A percentile compares a stretch with the other conserved stretches of the same genome.
These are phyloP conservation scores for Leptestheria dahalacensis DNA, from an alignment of 1,140 invertebrate species.

Conservation along the genomic window DNA sequence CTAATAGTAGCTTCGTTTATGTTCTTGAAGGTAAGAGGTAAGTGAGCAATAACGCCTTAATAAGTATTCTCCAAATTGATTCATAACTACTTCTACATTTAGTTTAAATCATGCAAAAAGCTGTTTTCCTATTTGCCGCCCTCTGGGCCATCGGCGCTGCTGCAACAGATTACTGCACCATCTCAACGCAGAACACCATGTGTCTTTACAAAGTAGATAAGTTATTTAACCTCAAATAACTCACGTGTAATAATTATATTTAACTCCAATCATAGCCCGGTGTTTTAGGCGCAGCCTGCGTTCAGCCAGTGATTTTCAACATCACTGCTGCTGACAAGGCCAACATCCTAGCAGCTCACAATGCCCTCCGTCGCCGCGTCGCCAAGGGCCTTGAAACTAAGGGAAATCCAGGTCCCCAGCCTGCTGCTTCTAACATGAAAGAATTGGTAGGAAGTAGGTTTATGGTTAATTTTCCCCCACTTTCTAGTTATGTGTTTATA, in stretches of 20 bases:
- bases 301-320: neutral
- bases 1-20: too few relatives aligned
- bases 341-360: conserved; percentile 43
- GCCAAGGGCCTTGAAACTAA: conserved; percentile 49
- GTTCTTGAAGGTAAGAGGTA: too few relatives aligned
- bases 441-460: too few relatives aligned
- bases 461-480: too few relatives aligned
- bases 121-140: too few relatives aligned
- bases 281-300: neutral
- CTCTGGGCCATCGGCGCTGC: too few relatives aligned
- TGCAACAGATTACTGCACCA: too few relatives aligned
- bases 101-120: too few relatives aligned
- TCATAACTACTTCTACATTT: too few relatives aligned
- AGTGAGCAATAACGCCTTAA: too few relatives aligned
- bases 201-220: neutral
- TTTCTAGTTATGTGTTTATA: too few relatives aligned
- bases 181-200: neutral
- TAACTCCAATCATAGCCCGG: neutral
- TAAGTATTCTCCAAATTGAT: too few relatives aligned
- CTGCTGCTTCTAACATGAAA: conserved; percentile 58
- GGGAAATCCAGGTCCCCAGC: conserved; percentile 42
- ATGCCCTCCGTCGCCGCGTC: conserved; percentile 54
- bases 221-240: neutral
- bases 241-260: neutral
- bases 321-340: neutral